Evolutionary conservation across 2,113 vertebrate genomes (phyloP).

Genomic region (Hipposideros armiger): DNA sequence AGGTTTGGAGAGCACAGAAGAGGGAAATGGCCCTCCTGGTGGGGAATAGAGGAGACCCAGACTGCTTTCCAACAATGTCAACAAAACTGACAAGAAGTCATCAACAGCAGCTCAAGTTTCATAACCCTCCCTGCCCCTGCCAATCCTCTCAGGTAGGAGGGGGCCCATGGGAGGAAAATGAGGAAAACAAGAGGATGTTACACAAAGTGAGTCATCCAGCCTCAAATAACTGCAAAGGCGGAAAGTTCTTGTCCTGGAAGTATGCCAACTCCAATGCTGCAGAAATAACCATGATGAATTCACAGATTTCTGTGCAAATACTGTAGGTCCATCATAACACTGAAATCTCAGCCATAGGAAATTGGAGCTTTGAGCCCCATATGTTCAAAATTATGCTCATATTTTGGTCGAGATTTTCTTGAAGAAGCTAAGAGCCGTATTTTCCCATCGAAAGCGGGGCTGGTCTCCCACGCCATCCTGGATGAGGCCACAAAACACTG

Average conservation of each 20-base stretch:
- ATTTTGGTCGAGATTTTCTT: slow-evolving; percentile 51
- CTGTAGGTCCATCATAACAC: slow-evolving; percentile 17
- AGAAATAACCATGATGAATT: slow-evolving; percentile 75
- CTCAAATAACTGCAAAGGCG: slow-evolving; percentile 77
- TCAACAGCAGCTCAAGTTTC: background rate
- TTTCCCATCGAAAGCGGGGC: background rate
- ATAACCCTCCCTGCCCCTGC: background rate
- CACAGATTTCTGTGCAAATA: slow-evolving; percentile 60
- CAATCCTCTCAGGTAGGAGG: slow-evolving; percentile 25
- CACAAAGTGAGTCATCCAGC: slow-evolving; percentile 77
- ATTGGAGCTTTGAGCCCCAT: slow-evolving; percentile 58
- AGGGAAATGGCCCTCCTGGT: background rate
- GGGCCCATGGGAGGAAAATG: slow-evolving; percentile 34
- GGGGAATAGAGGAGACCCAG: background rate
- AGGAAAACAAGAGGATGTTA: slow-evolving; percentile 79
- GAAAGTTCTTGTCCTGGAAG: slow-evolving; percentile 69
- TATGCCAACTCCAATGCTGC: slow-evolving; percentile 50
- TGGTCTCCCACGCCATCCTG: background rate
- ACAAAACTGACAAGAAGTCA: background rate
- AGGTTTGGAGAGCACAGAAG: background rate
- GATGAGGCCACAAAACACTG: background rate
- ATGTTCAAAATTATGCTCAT: slow-evolving; percentile 68
- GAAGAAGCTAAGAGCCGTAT: background rate
- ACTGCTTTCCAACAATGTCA: background rate
- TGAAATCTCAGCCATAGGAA: slow-evolving; percentile 62